These are phyloP conservation scores for Pocillopora damicornis DNA, from an alignment of 64 coral and sea anemone genomes.

Conservation along the genomic window DNA sequence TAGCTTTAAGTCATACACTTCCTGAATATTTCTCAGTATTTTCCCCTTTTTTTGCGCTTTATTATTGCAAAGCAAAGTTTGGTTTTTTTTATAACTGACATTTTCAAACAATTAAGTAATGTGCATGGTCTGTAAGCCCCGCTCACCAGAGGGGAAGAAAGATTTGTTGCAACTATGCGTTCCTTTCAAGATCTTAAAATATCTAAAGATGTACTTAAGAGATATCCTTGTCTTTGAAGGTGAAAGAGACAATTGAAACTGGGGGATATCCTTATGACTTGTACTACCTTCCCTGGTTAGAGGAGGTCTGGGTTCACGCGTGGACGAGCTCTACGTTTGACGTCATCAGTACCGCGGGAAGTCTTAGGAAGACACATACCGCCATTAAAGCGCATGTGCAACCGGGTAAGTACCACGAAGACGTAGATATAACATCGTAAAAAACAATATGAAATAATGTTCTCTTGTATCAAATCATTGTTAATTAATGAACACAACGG, in stretches of 20 bases:
- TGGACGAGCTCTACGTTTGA: slow-evolving; percentile 46
- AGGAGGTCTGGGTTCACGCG: slow-evolving; percentile 52
- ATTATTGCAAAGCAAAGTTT: not conserved
- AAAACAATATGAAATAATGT: too few relatives aligned
- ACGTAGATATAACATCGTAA: not conserved
- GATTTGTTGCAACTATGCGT: not conserved
- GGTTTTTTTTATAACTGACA: too few relatives aligned
- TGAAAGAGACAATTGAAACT: slow-evolving; percentile 12
- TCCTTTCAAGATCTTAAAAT: not conserved
- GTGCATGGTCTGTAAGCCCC: too few relatives aligned
- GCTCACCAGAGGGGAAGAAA: not conserved
- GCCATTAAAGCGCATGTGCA: slow-evolving; percentile 41
- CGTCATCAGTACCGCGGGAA: slow-evolving; percentile 30
- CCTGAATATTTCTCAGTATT: not conserved
- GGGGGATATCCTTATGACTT: slow-evolving; percentile 19
- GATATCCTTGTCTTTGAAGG: not conserved
- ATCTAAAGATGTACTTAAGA: not conserved
- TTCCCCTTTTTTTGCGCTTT: not conserved
- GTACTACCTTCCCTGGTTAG: slow-evolving; percentile 22
- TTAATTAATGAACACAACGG: too few relatives aligned
- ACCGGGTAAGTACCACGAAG: not conserved
- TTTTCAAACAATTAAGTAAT: too few relatives aligned
- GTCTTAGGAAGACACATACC: slow-evolving; percentile 23
- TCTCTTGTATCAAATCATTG: too few relatives aligned
- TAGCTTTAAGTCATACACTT: too few relatives aligned